phyloP scores from a whole-genome alignment of 2,113 vertebrate genomes.

The Oreochromis spilurus region DNA sequence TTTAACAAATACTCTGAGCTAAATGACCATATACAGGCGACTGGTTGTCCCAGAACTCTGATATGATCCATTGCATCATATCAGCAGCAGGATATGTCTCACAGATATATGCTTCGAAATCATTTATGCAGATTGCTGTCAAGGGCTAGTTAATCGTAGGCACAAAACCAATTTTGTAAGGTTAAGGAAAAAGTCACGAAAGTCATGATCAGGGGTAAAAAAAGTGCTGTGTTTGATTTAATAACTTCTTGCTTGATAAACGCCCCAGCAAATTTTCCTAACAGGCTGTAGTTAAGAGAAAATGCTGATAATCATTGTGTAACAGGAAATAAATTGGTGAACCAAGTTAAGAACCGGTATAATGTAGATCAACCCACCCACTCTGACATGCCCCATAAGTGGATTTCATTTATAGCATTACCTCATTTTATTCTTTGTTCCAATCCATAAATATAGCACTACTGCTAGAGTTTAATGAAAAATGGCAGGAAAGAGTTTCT shows the following conservation, averaged over 20 bases:
- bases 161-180: neutral
- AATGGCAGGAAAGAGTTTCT: neutral
- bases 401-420: neutral
- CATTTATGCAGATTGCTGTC: neutral
- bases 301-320: neutral
- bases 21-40: neutral
- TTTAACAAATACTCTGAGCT: neutral
- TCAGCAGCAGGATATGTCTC: neutral
- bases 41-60: neutral
- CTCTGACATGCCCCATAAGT: accelerated
- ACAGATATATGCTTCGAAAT: neutral
- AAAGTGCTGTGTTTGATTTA: neutral
- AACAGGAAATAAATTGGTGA: neutral
- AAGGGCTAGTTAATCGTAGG: neutral
- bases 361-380: neutral
- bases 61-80: neutral
- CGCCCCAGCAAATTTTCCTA: neutral
- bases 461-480: neutral
- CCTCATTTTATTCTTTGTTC: neutral
- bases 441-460: neutral
- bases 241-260: neutral
- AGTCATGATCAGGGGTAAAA: neutral
- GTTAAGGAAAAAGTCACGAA: neutral
- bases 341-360: neutral
- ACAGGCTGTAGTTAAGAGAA: neutral